phyloP scores from a whole-genome alignment of 23 tunicate genomes.

The Phallusia fumigata region DNA sequence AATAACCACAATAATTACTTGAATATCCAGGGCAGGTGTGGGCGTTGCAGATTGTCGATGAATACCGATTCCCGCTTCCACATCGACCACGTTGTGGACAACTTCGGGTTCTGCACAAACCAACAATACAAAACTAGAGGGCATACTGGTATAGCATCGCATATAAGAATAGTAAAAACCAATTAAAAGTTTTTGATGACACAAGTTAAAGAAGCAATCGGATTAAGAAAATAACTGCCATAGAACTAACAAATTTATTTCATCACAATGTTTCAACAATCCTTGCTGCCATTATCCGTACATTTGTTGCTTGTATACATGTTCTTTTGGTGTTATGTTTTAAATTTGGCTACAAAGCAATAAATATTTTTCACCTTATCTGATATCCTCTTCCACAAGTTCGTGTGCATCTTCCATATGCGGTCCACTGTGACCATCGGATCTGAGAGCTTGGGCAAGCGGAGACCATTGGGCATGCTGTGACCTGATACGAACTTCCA shows the following conservation, averaged over 20 bases:
- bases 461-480: not conserved
- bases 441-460: not conserved
- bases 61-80: not conserved
- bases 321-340: too few relatives aligned
- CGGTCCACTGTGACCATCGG: not conserved
- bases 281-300: too few relatives aligned
- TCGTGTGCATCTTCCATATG: not conserved
- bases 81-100: not conserved
- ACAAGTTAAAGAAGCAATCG: too few relatives aligned
- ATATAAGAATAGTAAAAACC: too few relatives aligned
- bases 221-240: too few relatives aligned
- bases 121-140: not conserved
- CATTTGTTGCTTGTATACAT: too few relatives aligned
- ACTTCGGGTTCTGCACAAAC: not conserved
- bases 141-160: too few relatives aligned
- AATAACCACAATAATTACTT: too few relatives aligned
- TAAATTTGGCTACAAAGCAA: too few relatives aligned
- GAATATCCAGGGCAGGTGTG: not conserved
- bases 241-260: too few relatives aligned
- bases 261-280: too few relatives aligned
- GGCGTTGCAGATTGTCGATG: not conserved
- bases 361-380: not conserved
- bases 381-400: constrained; percentile 3
- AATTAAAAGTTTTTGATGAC: too few relatives aligned
- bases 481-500: not conserved